Percentiles rank a stretch among this genome's conserved stretches.
These are phyloP conservation scores for Neotoma lepida DNA, from an alignment of 2,113 vertebrate genomes.

Conservation along the genomic window DNA sequence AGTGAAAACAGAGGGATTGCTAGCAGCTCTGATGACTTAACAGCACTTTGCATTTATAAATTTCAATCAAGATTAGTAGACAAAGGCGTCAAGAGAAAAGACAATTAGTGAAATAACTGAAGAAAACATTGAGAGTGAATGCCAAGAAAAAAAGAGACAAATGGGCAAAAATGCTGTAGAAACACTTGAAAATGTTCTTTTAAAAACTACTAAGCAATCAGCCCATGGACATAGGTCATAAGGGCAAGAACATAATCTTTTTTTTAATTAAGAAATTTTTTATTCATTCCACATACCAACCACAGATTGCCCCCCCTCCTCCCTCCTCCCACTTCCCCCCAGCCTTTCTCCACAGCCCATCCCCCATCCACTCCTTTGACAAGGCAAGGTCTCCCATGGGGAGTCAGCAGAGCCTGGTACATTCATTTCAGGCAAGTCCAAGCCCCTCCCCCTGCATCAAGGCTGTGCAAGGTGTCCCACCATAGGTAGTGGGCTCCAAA, in stretches of 20 bases:
- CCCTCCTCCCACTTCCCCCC: too few relatives aligned
- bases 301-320: too few relatives aligned
- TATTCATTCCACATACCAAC: too few relatives aligned
- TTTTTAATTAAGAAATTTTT: too few relatives aligned
- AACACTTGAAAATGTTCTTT: background rate
- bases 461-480: too few relatives aligned
- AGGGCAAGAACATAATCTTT: background rate
- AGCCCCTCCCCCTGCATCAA: too few relatives aligned
- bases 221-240: background rate
- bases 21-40: background rate
- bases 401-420: too few relatives aligned
- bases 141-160: background rate
- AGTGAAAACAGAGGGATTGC: background rate
- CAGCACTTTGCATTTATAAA: background rate
- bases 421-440: too few relatives aligned
- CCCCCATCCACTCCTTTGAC: too few relatives aligned
- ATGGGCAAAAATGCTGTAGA: background rate
- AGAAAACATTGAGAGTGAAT: background rate
- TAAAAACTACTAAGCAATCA: background rate
- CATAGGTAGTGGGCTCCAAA: too few relatives aligned
- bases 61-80: conserved; percentile 14
- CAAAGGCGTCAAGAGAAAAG: background rate
- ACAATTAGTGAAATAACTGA: conserved; percentile 1
- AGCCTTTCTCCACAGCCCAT: too few relatives aligned
- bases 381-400: too few relatives aligned